Conservation (phyloP, 1,140 invertebrate genomes). For the Magallana angulata region DNA sequence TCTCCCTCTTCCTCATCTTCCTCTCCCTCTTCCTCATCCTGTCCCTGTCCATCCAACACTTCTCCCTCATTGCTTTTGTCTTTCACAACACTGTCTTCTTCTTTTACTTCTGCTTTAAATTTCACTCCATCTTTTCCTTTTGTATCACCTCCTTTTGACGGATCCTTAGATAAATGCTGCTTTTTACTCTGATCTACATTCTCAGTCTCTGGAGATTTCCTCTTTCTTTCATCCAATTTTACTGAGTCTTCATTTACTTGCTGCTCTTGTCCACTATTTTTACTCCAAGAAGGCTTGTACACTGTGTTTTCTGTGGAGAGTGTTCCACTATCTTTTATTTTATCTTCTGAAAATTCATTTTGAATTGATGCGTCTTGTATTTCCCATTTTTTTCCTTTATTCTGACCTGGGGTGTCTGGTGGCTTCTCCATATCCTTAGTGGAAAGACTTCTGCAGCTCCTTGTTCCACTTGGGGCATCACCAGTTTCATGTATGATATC, state of each 20-base stretch:
- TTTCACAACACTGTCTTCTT: no score
- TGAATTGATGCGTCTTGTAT: background rate
- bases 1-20: background rate
- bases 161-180: background rate
- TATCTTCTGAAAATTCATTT: background rate
- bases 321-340: background rate
- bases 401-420: no score
- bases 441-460: no score
- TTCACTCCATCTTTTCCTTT: no score
- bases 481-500: no score
- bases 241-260: background rate
- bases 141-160: background rate
- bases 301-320: background rate
- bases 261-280: background rate
- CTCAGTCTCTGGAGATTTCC: background rate
- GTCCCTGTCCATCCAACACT: background rate
- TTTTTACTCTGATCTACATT: background rate
- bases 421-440: no score
- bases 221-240: background rate
- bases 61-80: no score
- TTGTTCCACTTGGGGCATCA: no score
- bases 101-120: no score
- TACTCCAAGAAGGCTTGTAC: background rate
- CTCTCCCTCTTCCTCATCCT: background rate
- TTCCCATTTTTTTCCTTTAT: no score